Conservation (phyloP, 2,113 vertebrate species). For the Oostethus manadensis region DNA sequence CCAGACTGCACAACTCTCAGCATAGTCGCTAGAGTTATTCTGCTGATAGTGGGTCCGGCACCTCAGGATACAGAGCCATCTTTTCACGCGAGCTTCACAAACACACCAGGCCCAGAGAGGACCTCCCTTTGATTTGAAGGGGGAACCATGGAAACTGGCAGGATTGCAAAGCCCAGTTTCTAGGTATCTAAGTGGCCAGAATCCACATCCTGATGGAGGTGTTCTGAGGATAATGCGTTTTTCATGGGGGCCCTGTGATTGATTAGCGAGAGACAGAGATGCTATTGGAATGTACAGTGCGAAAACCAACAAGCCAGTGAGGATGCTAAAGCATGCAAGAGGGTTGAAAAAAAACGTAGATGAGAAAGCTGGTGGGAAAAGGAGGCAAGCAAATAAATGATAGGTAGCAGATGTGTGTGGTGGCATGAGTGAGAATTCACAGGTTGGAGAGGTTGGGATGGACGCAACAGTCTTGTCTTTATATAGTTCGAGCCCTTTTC, state of each 20-base stretch:
- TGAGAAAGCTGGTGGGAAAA: slow-evolving; percentile 33
- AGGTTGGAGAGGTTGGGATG: slow-evolving; percentile 29
- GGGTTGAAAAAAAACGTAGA: slow-evolving; percentile 9
- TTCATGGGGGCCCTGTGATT: slow-evolving; percentile 46
- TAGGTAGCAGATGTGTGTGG: slow-evolving; percentile 3
- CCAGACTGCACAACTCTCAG: slow-evolving; percentile 28
- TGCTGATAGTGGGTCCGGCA: slow-evolving; percentile 30
- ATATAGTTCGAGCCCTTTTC: slow-evolving; percentile 46
- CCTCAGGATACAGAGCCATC: slow-evolving; percentile 56
- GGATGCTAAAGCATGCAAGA: slow-evolving; percentile 46
- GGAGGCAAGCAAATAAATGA: slow-evolving; percentile 19
- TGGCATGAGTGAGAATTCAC: not conserved
- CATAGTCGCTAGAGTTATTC: slow-evolving; percentile 34
- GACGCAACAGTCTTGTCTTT: slow-evolving; percentile 42
- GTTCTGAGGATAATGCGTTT: slow-evolving; percentile 24
- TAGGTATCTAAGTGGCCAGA: slow-evolving; percentile 54
- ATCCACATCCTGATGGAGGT: slow-evolving; percentile 48
- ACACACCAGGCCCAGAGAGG: slow-evolving; percentile 43
- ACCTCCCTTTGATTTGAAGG: slow-evolving; percentile 43
- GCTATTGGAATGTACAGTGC: slow-evolving; percentile 39
- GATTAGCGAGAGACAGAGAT: slow-evolving; percentile 57
- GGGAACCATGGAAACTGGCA: slow-evolving; percentile 63
- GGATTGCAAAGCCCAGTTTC: slow-evolving; percentile 46
- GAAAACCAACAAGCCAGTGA: slow-evolving; percentile 53
- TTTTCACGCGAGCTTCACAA: slow-evolving; percentile 57